These are phyloP conservation scores for Argyresthia goedartella DNA, from an alignment of 2,888 invertebrate species.

Conservation along the genomic window DNA sequence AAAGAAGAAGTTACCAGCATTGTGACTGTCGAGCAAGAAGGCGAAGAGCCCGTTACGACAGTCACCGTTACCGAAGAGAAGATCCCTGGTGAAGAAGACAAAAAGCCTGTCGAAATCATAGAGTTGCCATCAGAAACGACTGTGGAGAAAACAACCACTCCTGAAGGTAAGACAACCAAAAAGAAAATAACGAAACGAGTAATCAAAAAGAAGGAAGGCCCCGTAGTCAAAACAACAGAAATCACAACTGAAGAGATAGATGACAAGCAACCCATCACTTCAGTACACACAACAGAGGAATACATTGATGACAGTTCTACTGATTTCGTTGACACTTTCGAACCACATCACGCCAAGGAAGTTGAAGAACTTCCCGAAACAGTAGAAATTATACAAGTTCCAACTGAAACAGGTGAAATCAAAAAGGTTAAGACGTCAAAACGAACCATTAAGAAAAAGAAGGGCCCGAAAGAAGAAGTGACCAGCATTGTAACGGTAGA, in stretches of 20 bases:
- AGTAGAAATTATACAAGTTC: slow-evolving; percentile 33
- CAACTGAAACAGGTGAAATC: slow-evolving; percentile 24
- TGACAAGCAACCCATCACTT: slow-evolving; percentile 17
- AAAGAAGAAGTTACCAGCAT: slow-evolving; percentile 22
- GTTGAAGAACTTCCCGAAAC: slow-evolving; percentile 30
- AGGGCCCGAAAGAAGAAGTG: slow-evolving; percentile 23
- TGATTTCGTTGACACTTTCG: slow-evolving; percentile 5
- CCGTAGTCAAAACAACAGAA: slow-evolving; percentile 30
- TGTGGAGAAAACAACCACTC: background rate
- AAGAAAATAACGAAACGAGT: slow-evolving; percentile 22
- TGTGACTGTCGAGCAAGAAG: slow-evolving; percentile 19
- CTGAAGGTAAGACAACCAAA: slow-evolving; percentile 25
- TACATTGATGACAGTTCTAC: slow-evolving; percentile 5
- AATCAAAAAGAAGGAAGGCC: slow-evolving; percentile 25
- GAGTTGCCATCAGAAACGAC: slow-evolving; percentile 21
- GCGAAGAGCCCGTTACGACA: slow-evolving; percentile 9
- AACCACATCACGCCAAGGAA: slow-evolving; percentile 17
- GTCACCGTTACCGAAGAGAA: slow-evolving; percentile 16
- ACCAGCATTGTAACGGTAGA: slow-evolving; percentile 24
- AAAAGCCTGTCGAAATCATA: slow-evolving; percentile 7
- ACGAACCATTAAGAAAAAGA: slow-evolving; percentile 26
- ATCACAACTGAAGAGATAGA: slow-evolving; percentile 26
- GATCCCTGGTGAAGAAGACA: slow-evolving; percentile 7
- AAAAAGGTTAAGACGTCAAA: slow-evolving; percentile 29
- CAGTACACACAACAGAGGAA: slow-evolving; percentile 14